Base-by-base conservation (phyloP, 2,113 vertebrate species). In the Baryphthengus martii region DNA sequence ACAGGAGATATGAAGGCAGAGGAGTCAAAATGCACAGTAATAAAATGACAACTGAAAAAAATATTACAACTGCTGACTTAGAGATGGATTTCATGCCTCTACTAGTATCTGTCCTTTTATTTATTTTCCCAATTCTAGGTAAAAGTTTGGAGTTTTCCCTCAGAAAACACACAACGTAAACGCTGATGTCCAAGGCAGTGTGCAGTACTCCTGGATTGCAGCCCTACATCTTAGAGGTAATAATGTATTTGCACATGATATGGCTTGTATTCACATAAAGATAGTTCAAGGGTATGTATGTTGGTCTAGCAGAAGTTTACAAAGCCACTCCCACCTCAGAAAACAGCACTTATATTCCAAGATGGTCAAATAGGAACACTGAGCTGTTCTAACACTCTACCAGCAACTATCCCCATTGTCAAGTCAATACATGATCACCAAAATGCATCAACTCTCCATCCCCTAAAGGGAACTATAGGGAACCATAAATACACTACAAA, bases 321-420 rank as follows among this genome's bases (percentile, higher is more conserved):
- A 59, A 91, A 76, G 63, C 11, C 49, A 45, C 13, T n/a, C 7
- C 40, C 44, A 6, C 17, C 44, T 68, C 40, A 56, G 20, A 25
- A 28, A 92, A 31, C 40, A n/a, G 40, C 8, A 10, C 11, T 72
- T 16, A 7, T 0, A 9, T 44, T n/a, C 42, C 7, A 26, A 75
- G 55, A 28, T 3, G 3, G 7, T 24, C 5, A 0, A 29, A 71
- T 0, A 71, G 76, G 37, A 91, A 29, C 19, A 7, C 12, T 15
- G n/a, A 89, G 17, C 6, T 62, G 52, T 28, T 40, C 53, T 33
- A 0, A 37, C 62, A 62, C 29, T 76, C 49, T 61, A 72, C 25
- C 78, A 75, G n/a, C 49, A 75, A 8, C 26, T 8, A 28, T 6
- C 45, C 50, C 28, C 21, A 16, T 56, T 47, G 26, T 14, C n/a